A percentile compares a stretch with the other conserved stretches of the same genome.
These are phyloP conservation scores for Tenrec ecaudatus DNA, from an alignment of 2,113 vertebrate species.

Conservation along the genomic window DNA sequence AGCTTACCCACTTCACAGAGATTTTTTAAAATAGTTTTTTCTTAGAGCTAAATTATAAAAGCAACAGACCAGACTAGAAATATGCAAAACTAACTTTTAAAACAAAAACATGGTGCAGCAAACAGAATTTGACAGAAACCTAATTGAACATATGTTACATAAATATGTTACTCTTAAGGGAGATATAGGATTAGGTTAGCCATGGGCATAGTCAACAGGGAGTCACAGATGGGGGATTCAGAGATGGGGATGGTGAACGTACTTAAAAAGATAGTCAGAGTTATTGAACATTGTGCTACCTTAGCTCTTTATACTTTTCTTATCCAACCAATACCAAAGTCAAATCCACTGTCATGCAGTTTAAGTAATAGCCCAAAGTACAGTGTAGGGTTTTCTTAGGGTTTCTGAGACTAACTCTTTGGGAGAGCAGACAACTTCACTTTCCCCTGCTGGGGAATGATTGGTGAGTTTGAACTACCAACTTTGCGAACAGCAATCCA, in stretches of 20 bases:
- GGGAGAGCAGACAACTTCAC: no score
- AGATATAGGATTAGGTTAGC: not conserved
- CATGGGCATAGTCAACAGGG: not conserved
- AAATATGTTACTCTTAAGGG: not conserved
- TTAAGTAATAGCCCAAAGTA: no score
- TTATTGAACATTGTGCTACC: not conserved
- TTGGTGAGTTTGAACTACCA: no score
- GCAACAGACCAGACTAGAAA: slow-evolving; percentile 29
- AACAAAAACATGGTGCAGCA: slow-evolving; percentile 17
- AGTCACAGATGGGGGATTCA: not conserved
- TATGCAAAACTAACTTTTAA: slow-evolving; percentile 42
- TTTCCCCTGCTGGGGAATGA: no score
- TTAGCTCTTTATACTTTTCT: no score
- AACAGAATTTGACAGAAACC: slow-evolving; percentile 37
- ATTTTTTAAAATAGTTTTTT: no score
- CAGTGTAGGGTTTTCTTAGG: no score
- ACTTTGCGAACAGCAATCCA: no score
- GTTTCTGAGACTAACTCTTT: no score
- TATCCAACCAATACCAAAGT: no score
- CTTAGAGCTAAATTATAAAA: slow-evolving; percentile 46
- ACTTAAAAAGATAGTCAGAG: not conserved
- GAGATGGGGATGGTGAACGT: not conserved
- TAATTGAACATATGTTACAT: not conserved
- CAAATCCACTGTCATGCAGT: no score
- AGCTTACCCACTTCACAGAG: not conserved